Percentiles rank a stretch among this genome's conserved stretches.
Conservation (phyloP, 2,113 vertebrate genomes). For the Microcebus murinus region DNA sequence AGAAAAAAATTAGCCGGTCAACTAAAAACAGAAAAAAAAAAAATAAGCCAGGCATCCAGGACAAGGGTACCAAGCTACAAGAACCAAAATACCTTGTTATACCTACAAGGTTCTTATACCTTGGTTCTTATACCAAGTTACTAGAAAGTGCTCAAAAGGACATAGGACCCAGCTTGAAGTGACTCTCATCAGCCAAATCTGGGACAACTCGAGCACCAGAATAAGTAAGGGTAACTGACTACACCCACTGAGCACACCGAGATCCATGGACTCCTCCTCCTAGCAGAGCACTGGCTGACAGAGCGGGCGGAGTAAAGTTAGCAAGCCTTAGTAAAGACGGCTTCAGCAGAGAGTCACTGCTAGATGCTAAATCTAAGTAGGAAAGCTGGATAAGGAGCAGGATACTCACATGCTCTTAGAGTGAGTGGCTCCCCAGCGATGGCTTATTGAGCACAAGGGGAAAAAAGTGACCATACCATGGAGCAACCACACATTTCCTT, state of each 20-base stretch:
- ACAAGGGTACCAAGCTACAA: background rate
- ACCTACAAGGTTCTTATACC: no score
- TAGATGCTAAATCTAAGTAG: accelerated
- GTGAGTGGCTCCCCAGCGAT: background rate
- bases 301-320: accelerated
- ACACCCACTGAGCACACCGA: background rate
- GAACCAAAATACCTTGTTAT: background rate
- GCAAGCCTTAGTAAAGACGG: background rate
- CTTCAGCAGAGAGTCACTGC: background rate
- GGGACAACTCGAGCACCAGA: background rate
- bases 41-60: no score
- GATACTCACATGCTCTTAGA: accelerated
- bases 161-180: background rate
- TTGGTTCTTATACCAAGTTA: background rate
- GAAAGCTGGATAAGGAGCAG: accelerated
- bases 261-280: background rate
- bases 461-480: background rate
- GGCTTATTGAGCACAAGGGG: background rate
- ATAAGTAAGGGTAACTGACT: background rate
- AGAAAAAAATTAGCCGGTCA: no score
- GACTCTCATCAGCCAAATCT: background rate
- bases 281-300: accelerated
- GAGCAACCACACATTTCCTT: background rate
- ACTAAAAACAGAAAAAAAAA: no score
- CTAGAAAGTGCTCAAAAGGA: background rate